Evolutionary conservation across 2,113 vertebrate genomes (phyloP), one percentile per base, ranked within the genome.

Genomic region (Rhinichthys klamathensis): DNA sequence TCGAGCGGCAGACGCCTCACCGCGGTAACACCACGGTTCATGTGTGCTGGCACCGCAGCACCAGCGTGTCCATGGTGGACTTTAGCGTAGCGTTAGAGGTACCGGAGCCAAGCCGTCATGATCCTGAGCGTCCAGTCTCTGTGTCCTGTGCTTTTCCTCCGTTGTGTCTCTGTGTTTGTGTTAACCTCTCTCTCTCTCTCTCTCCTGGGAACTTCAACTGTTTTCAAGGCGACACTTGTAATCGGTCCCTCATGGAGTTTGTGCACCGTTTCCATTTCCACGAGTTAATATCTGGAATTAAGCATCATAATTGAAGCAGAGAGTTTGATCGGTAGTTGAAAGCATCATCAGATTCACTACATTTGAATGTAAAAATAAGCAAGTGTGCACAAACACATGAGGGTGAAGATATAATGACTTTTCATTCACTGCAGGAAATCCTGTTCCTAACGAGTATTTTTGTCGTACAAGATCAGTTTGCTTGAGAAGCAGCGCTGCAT

Each of bases 21-120:
- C 97, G 98, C 91, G 97, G 97, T 94, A 99, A 99, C 95, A 99
- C 97, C 89, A 98, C 97, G 94, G 98, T 98, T 93, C 98, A 99
- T 84, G 98, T 99, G 93, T 99, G 98, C 95, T 99, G 98, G 98
- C 98, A 99, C 91, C 96, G 98, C 92, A 99, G 96, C 94, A 98
- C 97, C 95, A 99, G 97, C 80, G 98, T 99, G 92, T 98, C 98
- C 91, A 97, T 99, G 97, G 92, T 99, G 96, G 98, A 99, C 94
- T 99, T 98, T 95, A 99, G 97, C 94, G 85, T 98, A 92, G 97
- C 98, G 21, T 96, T 98, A 92, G 98, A 99, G 98, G 98, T 99
- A 97, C 93, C 93, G 86, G 90, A 93, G 86, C 83, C 86, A 69
- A 61, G 30, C 18, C 63, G 15, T 67, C 63, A 6, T 16, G 65